Base-by-base conservation (phyloP, 2,113 vertebrate genomes). In the Anoura caudifer region DNA sequence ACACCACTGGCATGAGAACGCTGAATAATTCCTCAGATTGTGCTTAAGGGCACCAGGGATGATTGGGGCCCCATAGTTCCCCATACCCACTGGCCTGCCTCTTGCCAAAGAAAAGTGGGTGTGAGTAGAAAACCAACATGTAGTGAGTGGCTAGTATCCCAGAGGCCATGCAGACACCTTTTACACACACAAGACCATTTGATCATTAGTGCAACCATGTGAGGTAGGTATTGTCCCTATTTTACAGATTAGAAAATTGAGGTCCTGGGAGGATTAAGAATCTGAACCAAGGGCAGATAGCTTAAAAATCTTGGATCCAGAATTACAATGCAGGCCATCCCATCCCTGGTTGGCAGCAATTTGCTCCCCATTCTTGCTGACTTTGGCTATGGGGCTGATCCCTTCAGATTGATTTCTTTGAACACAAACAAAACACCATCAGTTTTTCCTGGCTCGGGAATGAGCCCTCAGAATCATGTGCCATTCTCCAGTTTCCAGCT, bases 351-450 rank as follows among this genome's bases (percentile, higher is more conserved):
- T 97, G 96, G 95, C 70, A 96, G 81, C 50, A 65, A 36, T 88
- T 86, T 89, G 61, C 31, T 95, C 73, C 52, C 31, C 4, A 6
- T 38, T 72, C 76, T 96, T 96, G 82, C 76, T 91, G 96, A 94
- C 89, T 95, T 96, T 91, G 86, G 86, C 91, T 45, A 15, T 94
- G 89, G 45, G 54, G 41, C 54, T 96, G 89, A 94, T 93, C 69
- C 91, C 89, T 91, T 85, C 80, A 87, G 87, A 86, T 91, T 97
- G 89, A 95, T 97, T 97, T 97, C 61, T 96, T 61, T 88, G 87
- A 94, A 92, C 61, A 86, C 94, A 96, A 97, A 94, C 52, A 95
- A 95, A 95, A 95, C 70, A 79, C 59, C 86, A 89, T 59, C 75
- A 65, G 41, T 89, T 92, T 96, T 93, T 63, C 67, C 73, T 86